Evolutionary conservation across 2,797 vertebrate genomes (phyloP), one percentile per base, ranked within the genome.

Genomic region (Leuciscus waleckii): DNA sequence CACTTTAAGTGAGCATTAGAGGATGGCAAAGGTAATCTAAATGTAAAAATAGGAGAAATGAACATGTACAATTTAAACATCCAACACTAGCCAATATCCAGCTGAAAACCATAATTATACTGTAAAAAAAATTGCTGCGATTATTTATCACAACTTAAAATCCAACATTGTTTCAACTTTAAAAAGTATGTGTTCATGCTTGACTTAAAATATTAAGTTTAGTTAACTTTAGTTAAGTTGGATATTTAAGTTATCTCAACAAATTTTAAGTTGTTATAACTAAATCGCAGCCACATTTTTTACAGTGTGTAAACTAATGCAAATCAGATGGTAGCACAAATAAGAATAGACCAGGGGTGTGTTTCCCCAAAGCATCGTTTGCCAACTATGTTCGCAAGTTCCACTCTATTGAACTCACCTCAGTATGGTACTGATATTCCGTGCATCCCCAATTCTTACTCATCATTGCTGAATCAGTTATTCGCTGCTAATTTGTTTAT

Each of bases 401-500:
- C 14, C 29, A 29, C 61, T 29, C 26, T 1, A 32, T 32, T 65
- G 2, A 65, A 65, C 26, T 0, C 14, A 4, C 6, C 26, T 2
- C 23, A 77, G 14, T 76, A 41, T 39, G 75, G 35, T 5, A 39
- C 49, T n/a, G 54, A 26, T 58, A 61, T 26, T 61, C 16, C 39
- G 5, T 61, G 56, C n/a, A 78, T 35, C 2, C 19, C 54, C 32
- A 63, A 49, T 63, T 35, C 7, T 35, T 23, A 35, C 13, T 63
- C n/a, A 32, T 74, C 26, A 63, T 41, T 37, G 69, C 14, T 63
- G 54, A 81, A 75, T 75, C 56, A 51, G 43, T 75, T 39, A 76
- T 39, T 83, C 51, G 6, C n/a, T 67, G 26, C 41, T 67, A 79
- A 79, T 79, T 67, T 67, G 82, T 76, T 75, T 76, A 74, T 35